These are phyloP conservation scores for Tenthredo mesomela DNA, from an alignment of 2,888 invertebrate species.

Conservation along the genomic window DNA sequence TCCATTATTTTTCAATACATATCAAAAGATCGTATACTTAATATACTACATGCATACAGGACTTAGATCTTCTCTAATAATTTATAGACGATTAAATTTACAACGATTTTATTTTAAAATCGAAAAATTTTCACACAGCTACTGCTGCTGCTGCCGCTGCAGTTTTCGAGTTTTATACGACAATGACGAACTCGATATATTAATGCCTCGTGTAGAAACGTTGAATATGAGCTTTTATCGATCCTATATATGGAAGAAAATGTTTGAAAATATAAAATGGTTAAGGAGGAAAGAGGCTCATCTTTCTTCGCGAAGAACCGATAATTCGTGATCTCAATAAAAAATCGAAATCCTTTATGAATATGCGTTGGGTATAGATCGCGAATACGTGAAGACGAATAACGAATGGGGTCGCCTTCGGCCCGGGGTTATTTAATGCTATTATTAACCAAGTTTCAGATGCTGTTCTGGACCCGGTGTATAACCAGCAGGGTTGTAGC, in stretches of 20 bases:
- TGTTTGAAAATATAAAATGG: background rate
- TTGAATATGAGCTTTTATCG: background rate
- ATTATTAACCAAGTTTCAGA: constrained; percentile 22
- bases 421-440: constrained; percentile 25
- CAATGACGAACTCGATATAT: background rate
- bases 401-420: constrained; percentile 32
- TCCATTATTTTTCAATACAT: constrained; percentile 72
- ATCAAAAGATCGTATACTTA: background rate
- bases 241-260: no score
- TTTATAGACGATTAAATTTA: background rate
- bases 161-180: background rate
- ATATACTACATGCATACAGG: no score
- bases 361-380: no score
- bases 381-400: background rate
- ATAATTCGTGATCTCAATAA: background rate
- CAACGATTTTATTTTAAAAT: background rate
- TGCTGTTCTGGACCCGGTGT: background rate
- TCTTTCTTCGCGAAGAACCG: background rate
- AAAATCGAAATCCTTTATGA: constrained; percentile 9
- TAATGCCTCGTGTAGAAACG: background rate
- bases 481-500: constrained; percentile 29
- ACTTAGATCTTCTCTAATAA: background rate
- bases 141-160: no score
- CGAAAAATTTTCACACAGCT: background rate
- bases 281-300: background rate